Conservation (phyloP, 2,113 vertebrate species). For the Rhynchomys soricoides region DNA sequence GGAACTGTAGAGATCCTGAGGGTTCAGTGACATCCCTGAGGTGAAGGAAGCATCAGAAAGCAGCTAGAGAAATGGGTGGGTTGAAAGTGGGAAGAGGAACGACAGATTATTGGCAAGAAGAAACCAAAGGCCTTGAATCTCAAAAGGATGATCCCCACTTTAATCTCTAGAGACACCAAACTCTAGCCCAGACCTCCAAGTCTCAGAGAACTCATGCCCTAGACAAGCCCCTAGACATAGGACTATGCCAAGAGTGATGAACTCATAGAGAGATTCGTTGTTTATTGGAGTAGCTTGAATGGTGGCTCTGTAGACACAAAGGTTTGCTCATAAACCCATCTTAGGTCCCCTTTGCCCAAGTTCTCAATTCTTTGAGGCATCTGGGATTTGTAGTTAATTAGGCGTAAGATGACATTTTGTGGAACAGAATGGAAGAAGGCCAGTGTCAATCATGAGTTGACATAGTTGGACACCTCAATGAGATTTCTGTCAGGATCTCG, state of each 20-base stretch:
- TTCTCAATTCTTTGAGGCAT: background rate
- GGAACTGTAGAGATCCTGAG: background rate
- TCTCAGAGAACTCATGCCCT: background rate
- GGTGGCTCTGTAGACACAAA: background rate
- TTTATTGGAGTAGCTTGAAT: constrained; percentile 42
- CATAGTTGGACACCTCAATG: constrained; percentile 93
- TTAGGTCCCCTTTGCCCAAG: background rate
- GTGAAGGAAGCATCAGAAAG: background rate
- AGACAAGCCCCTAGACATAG: background rate
- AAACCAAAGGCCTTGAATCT: constrained; percentile 1
- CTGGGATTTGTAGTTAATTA: constrained; percentile 17
- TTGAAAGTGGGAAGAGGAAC: background rate
- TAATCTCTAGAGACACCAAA: background rate
- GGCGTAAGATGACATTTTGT: background rate
- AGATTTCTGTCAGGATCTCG: constrained; percentile 93
- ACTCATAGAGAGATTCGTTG: background rate
- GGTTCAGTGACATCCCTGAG: background rate
- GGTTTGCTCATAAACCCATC: background rate
- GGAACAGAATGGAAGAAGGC: background rate
- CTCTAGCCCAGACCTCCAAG: background rate
- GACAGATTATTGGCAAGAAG: background rate
- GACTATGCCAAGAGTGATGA: background rate
- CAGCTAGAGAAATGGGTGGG: background rate
- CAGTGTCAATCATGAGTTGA: background rate
- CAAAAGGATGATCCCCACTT: background rate